These are phyloP conservation scores for Pollenia griseotomentosa DNA, from an alignment of 2,888 invertebrate species.

Conservation along the genomic window DNA sequence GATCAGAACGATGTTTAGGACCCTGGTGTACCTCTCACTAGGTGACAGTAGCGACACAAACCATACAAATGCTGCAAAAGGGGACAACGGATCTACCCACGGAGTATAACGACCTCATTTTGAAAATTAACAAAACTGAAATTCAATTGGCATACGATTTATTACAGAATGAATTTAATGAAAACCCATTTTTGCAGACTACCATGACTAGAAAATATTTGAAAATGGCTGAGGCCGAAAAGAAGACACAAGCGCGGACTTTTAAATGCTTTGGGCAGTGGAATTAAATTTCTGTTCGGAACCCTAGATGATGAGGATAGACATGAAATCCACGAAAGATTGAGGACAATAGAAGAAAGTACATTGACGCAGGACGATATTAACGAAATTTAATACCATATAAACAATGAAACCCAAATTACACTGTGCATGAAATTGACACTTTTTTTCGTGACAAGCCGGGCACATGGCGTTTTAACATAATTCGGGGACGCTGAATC, in stretches of 20 bases:
- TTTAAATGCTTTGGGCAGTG: background rate
- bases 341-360: no score
- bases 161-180: background rate
- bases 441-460: no score
- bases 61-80: constrained; percentile 6
- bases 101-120: background rate
- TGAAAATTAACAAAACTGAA: background rate
- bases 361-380: background rate
- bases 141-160: constrained; percentile 1
- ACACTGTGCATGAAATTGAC: no score
- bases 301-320: constrained; percentile 20
- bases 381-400: constrained; percentile 10
- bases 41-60: background rate
- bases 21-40: background rate
- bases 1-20: background rate
- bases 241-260: background rate
- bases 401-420: constrained; percentile 4
- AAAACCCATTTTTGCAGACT: constrained; percentile 17
- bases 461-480: no score
- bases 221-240: background rate
- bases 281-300: constrained; percentile 16
- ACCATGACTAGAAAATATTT: constrained; percentile 3
- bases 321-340: background rate
- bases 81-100: background rate
- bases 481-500: no score